Base-by-base conservation (phyloP, 2,797 vertebrate species). In the Picus viridis region DNA sequence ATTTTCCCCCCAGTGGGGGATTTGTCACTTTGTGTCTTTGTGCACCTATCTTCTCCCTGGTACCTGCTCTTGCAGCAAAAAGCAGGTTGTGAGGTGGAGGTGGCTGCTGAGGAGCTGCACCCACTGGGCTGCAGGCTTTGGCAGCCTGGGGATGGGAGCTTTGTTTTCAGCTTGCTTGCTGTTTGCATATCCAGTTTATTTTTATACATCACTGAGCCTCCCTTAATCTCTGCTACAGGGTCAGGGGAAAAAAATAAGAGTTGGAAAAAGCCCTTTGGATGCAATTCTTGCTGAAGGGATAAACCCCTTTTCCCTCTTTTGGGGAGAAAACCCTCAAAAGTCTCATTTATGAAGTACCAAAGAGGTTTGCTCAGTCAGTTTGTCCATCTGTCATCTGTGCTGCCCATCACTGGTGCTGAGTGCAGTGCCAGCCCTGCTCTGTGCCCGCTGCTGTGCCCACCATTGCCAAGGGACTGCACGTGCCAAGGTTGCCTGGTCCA, bases 161-260 rank as follows among this genome's bases (percentile, higher is more conserved):
- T 72, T 84, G 39, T 77, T 90, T 88, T 16, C 75, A 62, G 53
- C 75, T 88, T 84, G 64, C 68, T 90, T 58, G 34, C 41, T 73
- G 47, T 93, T 92, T 88, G 71, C 62, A 14, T 83, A 61, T 70
- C 68, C 10, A 13, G 91, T 87, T 82, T 88, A 67, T 83, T 89
- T 89, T 92, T 83, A 64, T 72, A 45, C 72, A 39, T 74, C 74
- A 34, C 69, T 88, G 88, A 90, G 86, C 86, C 20, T 90, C 58
- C 72, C 16, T 74, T 86, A 77, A 94, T 91, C 75, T 83, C 86
- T 84, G 69, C 83, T 90, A 20, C 59, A 63, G 86, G 88, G 72
- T 83, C 65, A 89, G 78, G 27, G 54, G 80, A 34, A 41, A 78
- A 82, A 47, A 23, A 24, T 4, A 12, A 61, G 7, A 62, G 64